These are phyloP conservation scores for Bubo blakistoni DNA, from an alignment of 2,113 vertebrate species.

Conservation along the genomic window DNA sequence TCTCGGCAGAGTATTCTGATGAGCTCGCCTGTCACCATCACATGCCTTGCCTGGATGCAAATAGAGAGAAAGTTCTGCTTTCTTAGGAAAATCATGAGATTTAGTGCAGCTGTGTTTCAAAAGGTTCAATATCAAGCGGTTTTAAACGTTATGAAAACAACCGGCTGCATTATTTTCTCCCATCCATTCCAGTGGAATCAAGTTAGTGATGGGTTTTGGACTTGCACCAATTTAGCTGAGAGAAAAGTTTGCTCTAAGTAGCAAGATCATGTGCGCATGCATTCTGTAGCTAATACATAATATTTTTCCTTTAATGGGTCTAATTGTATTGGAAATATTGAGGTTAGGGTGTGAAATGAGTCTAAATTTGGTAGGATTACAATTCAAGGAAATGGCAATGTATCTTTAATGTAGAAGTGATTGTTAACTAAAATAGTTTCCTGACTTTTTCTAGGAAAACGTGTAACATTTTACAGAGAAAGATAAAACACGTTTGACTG, in stretches of 20 bases:
- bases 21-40: background rate
- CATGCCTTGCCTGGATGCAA: background rate
- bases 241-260: background rate
- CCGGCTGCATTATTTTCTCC: background rate
- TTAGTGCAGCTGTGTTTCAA: background rate
- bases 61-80: background rate
- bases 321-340: background rate
- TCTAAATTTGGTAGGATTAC: background rate
- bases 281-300: background rate
- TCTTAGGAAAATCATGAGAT: background rate
- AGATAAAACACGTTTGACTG: background rate
- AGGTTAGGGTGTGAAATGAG: background rate
- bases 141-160: slow-evolving; percentile 3
- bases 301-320: background rate
- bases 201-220: background rate
- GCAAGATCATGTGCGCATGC: background rate
- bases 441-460: background rate
- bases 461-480: background rate
- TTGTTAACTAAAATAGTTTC: background rate
- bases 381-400: background rate
- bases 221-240: background rate
- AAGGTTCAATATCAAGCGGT: background rate
- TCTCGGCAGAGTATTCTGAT: background rate
- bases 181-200: background rate
- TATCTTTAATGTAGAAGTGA: background rate